phyloP scores from a whole-genome alignment of 2,888 invertebrate genomes.

The Strigamia crassipes region DNA sequence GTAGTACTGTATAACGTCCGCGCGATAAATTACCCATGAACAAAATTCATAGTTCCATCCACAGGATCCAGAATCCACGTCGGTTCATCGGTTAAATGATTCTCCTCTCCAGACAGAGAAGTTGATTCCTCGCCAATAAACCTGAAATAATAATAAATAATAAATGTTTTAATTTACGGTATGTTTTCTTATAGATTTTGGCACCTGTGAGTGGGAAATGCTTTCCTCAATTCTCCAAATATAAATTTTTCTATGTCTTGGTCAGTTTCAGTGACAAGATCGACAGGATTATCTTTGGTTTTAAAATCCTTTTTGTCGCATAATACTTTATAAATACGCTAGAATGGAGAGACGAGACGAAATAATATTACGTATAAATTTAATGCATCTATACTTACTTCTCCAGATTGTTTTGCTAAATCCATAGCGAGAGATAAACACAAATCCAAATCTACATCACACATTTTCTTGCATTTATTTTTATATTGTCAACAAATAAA shows the following conservation, averaged over 20 bases:
- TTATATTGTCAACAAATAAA: background rate
- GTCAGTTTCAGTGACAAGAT: slow-evolving; percentile 34
- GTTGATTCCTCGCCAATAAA: slow-evolving; percentile 64
- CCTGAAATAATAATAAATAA: slow-evolving; percentile 53
- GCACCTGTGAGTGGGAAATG: slow-evolving; percentile 6
- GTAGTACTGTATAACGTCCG: background rate
- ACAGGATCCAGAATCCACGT: slow-evolving; percentile 63
- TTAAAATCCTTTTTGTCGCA: background rate
- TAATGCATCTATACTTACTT: background rate
- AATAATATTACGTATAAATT: background rate
- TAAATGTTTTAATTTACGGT: background rate
- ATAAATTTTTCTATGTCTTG: slow-evolving; percentile 4
- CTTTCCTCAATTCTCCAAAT: background rate
- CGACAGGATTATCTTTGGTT: background rate
- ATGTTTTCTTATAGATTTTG: background rate
- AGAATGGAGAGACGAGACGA: background rate
- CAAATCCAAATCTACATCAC: background rate
- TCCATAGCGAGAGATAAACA: background rate
- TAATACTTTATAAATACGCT: background rate
- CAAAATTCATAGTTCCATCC: slow-evolving; percentile 65
- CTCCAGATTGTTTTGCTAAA: slow-evolving; percentile 4
- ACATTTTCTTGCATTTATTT: background rate
- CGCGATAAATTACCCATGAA: slow-evolving; percentile 56
- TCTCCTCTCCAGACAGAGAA: slow-evolving; percentile 56
- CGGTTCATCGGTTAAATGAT: slow-evolving; percentile 61